Conservation (phyloP, 2,888 invertebrate species). For the Lasioglossum villosulum region DNA sequence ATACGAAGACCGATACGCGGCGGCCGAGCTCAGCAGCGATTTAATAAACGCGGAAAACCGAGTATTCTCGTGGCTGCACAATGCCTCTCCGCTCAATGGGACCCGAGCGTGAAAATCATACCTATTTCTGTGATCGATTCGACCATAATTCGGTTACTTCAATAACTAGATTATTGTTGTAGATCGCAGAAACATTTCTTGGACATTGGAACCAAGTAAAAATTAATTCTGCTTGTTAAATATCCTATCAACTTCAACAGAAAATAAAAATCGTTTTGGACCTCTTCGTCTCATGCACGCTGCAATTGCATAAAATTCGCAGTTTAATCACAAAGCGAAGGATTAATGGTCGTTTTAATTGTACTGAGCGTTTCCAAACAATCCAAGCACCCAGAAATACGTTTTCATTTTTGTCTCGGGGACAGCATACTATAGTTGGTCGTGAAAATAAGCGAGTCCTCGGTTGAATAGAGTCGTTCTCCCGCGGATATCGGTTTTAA, state of each 20-base stretch:
- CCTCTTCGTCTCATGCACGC: too few species aligned
- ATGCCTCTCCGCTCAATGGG: neutral
- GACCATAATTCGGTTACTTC: neutral
- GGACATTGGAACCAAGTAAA: too few species aligned
- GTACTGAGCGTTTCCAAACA: neutral
- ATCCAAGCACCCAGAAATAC: neutral
- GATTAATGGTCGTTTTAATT: neutral
- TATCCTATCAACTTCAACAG: too few species aligned
- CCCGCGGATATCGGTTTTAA: conserved; percentile 32
- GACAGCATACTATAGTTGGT: neutral
- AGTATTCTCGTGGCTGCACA: conserved; percentile 25
- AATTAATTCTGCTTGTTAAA: too few species aligned
- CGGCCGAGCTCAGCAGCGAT: conserved; percentile 9
- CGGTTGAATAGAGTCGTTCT: conserved; percentile 39
- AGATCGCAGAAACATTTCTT: too few species aligned
- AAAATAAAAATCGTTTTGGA: too few species aligned
- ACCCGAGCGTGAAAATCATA: neutral
- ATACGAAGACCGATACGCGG: conserved; percentile 37
- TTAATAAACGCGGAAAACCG: conserved; percentile 58
- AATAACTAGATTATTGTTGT: neutral
- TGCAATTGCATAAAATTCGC: too few species aligned
- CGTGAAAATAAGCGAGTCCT: conserved; percentile 6
- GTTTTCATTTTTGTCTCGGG: neutral
- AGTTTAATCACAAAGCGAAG: too few species aligned
- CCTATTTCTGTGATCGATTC: neutral